Evolutionary conservation across 2,797 vertebrate genomes (phyloP), one percentile per base, ranked within the genome.

Genomic region (Oreochromis grahami): DNA sequence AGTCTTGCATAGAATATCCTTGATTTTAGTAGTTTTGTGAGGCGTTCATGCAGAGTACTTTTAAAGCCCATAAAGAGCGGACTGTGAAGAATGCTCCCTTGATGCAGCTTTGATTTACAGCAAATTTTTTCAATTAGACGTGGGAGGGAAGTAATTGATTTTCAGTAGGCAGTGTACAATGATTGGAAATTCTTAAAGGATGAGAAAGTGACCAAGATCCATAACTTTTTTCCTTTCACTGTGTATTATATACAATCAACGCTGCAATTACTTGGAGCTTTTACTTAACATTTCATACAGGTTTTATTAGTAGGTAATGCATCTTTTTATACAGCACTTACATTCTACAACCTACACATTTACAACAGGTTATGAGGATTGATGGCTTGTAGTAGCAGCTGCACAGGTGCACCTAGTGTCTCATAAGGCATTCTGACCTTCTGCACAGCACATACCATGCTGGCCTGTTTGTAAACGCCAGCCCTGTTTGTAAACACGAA

Each of bases 51-150:
- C 53, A 70, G 43, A 84, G 84, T 77, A 80, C 91, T 92, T 92
- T 90, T 92, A 92, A 93, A 92, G 87, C 83, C 84, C 85, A 91
- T 92, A 92, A 94, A 94, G 86, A 89, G 89, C 85, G 83, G 86
- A 76, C 78, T 86, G 90, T 94, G 89, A 84, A 77, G 87, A 90
- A 90, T 81, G 85, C 70, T 43, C 60, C 79, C 52, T 55, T 84
- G 87, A 93, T 87, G 80, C 81, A 89, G 82, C 90, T 94, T 91
- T 93, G 91, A 94, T 94, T 93, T 93, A 92, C 89, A 68, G 89
- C 88, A 91, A 90, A 88, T 89, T 90, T 88, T 90, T 91, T 93
- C 90, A 92, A 91, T 92, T 92, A 90, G 85, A 86, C 84, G 83
- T 53, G 38, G 86, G 79, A 90, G 88, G 79, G 78, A 93, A 92